Conservation (phyloP, 1,140 invertebrate genomes). For the Pararge aegeria region DNA sequence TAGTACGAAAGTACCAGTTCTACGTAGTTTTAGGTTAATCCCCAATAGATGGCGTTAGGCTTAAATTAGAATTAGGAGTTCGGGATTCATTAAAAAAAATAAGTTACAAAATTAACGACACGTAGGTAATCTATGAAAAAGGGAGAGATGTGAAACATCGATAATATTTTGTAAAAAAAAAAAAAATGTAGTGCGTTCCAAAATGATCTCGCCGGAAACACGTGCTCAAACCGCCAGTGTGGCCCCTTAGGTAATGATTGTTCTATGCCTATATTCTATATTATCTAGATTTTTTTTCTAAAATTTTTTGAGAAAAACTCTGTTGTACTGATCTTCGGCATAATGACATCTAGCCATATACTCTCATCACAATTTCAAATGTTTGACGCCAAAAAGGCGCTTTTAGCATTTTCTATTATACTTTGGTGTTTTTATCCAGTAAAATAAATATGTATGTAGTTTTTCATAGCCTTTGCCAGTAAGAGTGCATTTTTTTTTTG, state of each 20-base stretch:
- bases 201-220: too few relatives aligned
- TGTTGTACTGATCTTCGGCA: conserved; percentile 31
- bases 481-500: conserved; percentile 60
- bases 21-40: too few relatives aligned
- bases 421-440: conserved; percentile 19
- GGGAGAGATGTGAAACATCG: too few relatives aligned
- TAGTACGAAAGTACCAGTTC: too few relatives aligned
- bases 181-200: too few relatives aligned
- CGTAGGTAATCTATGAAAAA: too few relatives aligned
- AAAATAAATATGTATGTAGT: conserved; percentile 26
- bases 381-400: conserved; percentile 20
- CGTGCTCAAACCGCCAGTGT: too few relatives aligned
- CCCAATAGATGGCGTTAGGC: too few relatives aligned
- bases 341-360: conserved; percentile 24
- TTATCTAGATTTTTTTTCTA: conserved; percentile 19
- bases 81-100: too few relatives aligned
- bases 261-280: conserved; percentile 28
- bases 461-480: conserved; percentile 59
- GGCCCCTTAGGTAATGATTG: conserved; percentile 31
- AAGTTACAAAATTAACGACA: too few relatives aligned
- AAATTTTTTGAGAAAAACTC: conserved; percentile 28
- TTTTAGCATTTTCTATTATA: conserved; percentile 37
- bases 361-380: conserved; percentile 41
- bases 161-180: too few relatives aligned
- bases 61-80: too few relatives aligned